phyloP scores from a whole-genome alignment of 2,888 invertebrate species.

The Lithosia quadra region DNA sequence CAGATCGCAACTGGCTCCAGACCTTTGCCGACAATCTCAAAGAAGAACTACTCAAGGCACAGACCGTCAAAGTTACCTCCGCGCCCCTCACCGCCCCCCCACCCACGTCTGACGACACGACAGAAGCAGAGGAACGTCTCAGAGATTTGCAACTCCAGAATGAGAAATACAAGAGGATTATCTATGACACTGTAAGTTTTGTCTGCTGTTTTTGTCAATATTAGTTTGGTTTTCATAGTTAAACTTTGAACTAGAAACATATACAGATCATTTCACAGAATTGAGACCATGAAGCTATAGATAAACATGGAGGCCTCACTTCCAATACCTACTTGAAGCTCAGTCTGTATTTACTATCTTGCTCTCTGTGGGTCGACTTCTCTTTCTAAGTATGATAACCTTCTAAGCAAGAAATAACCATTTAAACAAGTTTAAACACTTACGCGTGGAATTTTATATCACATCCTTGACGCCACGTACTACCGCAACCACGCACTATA shows the following conservation, averaged over 20 bases:
- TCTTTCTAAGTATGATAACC: no score
- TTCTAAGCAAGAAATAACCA: no score
- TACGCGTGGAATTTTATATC: no score
- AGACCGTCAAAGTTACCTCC: not conserved
- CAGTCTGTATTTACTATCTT: no score
- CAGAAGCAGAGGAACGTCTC: slow-evolving; percentile 61
- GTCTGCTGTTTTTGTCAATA: not conserved
- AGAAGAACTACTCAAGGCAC: slow-evolving; percentile 53
- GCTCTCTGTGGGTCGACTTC: no score
- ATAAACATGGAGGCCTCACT: no score
- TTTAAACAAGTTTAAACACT: no score
- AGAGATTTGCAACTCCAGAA: slow-evolving; percentile 87
- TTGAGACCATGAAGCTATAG: no score
- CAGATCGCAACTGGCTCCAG: slow-evolving; percentile 67
- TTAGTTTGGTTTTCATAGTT: not conserved
- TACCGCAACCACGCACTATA: no score
- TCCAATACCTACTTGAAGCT: no score
- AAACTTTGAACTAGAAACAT: not conserved
- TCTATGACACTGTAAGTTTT: slow-evolving; percentile 91
- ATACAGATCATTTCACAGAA: not conserved
- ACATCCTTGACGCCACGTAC: no score
- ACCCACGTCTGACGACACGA: slow-evolving; percentile 8
- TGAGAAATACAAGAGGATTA: slow-evolving; percentile 91
- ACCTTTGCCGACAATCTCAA: slow-evolving; percentile 72
- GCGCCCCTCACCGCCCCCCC: slow-evolving; percentile 10